Evolutionary conservation across 2,888 invertebrate species (phyloP), one percentile per base, ranked within the genome.

Genomic region (Tortricodes alternella): DNA sequence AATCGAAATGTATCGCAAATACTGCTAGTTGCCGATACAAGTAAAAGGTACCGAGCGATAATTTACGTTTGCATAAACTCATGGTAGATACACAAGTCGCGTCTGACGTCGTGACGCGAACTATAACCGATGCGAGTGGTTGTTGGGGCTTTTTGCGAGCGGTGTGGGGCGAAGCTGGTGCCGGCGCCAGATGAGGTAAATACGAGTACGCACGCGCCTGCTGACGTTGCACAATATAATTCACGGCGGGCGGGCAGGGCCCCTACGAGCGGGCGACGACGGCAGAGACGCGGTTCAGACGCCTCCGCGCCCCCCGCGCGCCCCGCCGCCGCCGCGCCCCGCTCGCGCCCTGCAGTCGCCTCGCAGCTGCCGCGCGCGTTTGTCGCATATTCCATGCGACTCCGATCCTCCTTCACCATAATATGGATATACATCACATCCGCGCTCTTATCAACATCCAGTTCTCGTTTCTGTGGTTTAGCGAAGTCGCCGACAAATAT

Each of bases 341-440:
- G 60, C 68, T 74, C 68, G 59, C 63, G 51, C 71, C 72, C 73
- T 70, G 70, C 76, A 90, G 89, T 90, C 83, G 87, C 85, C 79
- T 74, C 85, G 89, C 88, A 89, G 89, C 89, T 85, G 85, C 82
- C 89, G 89, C 87, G 87, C 84, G 85, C 73, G 83, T 70, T 62
- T 75, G 89, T 90, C 89, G 89, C 89, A 87, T 88, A 66, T 67
- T 79, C 70, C 21, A 86, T 89, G 89, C 89, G 89, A 85, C 89
- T 63, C 66, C 80, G 86, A 78, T 79, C 67, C 70, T 64, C 68
- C 61, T 80, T 75, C 74, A 73, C 71, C 81, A 81, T 89, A 89
- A 87, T 90, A 90, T 90, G 90, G 90, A 89, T 89, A 87, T 86
- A 89, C 83, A 83, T 73, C 83, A 89, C 80, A 89, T 80, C 75